These are phyloP conservation scores for Iguana delicatissima DNA, from an alignment of 2,797 vertebrate genomes.

Conservation along the genomic window DNA sequence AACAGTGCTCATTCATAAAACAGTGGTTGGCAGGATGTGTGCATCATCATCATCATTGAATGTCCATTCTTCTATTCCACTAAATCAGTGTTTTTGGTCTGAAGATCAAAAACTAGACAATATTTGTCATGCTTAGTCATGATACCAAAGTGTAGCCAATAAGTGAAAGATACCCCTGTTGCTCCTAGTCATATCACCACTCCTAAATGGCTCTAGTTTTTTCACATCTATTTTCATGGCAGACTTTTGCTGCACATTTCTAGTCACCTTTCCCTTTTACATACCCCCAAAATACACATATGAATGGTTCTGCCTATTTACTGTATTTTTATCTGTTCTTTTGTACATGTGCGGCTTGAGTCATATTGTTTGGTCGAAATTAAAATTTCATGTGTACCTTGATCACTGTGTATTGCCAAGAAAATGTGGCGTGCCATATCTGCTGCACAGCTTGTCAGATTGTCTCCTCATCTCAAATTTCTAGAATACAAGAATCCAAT, in stretches of 20 bases:
- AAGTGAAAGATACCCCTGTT: not conserved
- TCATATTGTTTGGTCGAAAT: conserved; percentile 7
- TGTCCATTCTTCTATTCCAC: not conserved
- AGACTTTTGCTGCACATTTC: not conserved
- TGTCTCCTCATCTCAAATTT: conserved; percentile 21
- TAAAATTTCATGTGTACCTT: not conserved
- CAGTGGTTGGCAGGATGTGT: not conserved
- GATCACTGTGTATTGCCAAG: conserved; percentile 4
- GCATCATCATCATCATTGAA: not conserved
- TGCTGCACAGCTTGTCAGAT: not conserved
- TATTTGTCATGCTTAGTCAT: not conserved
- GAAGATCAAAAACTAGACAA: not conserved
- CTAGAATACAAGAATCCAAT: conserved; percentile 25
- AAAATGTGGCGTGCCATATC: not conserved
- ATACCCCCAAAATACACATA: not conserved
- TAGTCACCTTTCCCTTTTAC: not conserved
- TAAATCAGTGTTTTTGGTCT: not conserved
- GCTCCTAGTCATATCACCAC: not conserved
- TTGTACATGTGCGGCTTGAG: not conserved
- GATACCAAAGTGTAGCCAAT: not conserved
- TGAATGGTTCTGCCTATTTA: not conserved
- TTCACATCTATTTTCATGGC: not conserved
- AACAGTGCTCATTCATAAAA: not conserved
- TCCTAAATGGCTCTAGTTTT: not conserved
- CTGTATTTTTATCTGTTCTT: not conserved